Evolutionary conservation across 2,797 vertebrate genomes (phyloP).

Genomic region (Scomberomorus guttatus): DNA sequence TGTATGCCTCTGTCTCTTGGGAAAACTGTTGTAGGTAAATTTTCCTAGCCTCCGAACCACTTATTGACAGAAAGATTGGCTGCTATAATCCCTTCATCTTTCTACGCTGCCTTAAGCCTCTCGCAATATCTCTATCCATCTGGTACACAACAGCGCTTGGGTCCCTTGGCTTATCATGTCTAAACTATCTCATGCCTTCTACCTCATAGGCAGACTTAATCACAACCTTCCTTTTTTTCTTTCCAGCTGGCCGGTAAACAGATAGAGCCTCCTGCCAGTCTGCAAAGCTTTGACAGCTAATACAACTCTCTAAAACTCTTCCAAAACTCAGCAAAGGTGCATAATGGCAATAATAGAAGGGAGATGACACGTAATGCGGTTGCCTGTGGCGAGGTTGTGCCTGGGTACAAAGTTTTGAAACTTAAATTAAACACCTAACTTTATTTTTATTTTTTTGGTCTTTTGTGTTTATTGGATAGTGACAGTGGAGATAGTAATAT

Average conservation of each 20-base stretch:
- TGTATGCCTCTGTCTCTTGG: neutral
- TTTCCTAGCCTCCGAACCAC: slow-evolving; percentile 47
- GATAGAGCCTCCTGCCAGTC: slow-evolving; percentile 47
- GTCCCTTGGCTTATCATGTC: slow-evolving; percentile 71
- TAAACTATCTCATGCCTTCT: slow-evolving; percentile 65
- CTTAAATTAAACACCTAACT: slow-evolving; percentile 17
- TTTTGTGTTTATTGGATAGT: neutral
- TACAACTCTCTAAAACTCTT: slow-evolving; percentile 41
- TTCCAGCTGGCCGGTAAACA: slow-evolving; percentile 66
- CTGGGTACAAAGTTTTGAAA: slow-evolving; percentile 23
- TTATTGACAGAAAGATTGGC: slow-evolving; percentile 75
- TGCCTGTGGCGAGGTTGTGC: slow-evolving; percentile 21
- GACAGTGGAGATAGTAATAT: too few species aligned
- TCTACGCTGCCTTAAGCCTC: slow-evolving; percentile 61
- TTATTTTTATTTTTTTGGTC: neutral
- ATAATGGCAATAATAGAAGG: slow-evolving; percentile 25
- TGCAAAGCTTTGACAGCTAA: slow-evolving; percentile 59
- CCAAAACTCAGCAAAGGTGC: slow-evolving; percentile 37
- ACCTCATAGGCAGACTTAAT: slow-evolving; percentile 68
- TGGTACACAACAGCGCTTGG: slow-evolving; percentile 63
- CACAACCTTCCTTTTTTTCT: slow-evolving; percentile 66
- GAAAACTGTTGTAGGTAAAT: slow-evolving; percentile 62
- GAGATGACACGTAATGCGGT: slow-evolving; percentile 11
- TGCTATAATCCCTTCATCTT: slow-evolving; percentile 73
- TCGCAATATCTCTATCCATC: slow-evolving; percentile 72